These are phyloP conservation scores for Bicyclus anynana DNA, from an alignment of 1,140 invertebrate genomes.

Conservation along the genomic window DNA sequence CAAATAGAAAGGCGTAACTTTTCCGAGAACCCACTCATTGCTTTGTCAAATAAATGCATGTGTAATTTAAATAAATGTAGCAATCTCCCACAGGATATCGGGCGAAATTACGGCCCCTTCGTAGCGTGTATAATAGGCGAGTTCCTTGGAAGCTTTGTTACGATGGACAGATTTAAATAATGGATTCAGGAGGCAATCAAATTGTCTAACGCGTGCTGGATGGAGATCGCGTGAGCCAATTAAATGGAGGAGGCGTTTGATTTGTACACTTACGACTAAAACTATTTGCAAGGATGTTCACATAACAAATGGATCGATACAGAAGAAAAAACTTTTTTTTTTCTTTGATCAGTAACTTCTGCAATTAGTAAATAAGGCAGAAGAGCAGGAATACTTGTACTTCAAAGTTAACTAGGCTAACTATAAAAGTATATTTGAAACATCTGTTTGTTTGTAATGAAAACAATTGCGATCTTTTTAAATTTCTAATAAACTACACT, in stretches of 20 bases:
- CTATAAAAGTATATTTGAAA: no score
- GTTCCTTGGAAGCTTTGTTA: conserved; percentile 11
- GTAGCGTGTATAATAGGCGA: conserved; percentile 11
- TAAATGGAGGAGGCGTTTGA: background rate
- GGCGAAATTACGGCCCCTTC: conserved; percentile 11
- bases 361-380: no score
- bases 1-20: background rate
- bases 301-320: no score
- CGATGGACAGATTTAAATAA: conserved; percentile 26
- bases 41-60: background rate
- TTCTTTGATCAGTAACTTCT: no score
- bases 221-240: conserved; percentile 10
- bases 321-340: no score
- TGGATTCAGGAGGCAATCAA: conserved; percentile 31
- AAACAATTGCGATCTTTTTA: no score
- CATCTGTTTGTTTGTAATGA: no score
- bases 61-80: conserved; percentile 14
- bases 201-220: conserved; percentile 5
- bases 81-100: conserved; percentile 12
- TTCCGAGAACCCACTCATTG: background rate
- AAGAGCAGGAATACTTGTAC: no score
- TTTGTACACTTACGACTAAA: background rate
- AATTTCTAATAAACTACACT: no score
- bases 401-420: no score
- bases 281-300: background rate